Base-by-base conservation (phyloP, 2,113 vertebrate genomes). In the Spermophilus dauricus region DNA sequence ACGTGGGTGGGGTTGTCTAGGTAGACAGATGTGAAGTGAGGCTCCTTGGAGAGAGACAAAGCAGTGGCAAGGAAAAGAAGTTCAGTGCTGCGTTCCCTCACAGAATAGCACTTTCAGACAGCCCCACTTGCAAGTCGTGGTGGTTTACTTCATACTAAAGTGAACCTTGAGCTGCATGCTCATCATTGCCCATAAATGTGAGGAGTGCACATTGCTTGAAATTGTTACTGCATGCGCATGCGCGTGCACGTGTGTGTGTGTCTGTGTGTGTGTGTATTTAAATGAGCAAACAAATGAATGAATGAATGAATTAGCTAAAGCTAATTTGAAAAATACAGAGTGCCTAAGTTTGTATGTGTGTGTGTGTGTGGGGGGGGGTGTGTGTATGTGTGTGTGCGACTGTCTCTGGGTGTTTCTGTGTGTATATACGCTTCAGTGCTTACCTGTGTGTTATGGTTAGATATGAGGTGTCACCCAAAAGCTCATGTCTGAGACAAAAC, bases 1-100 rank as follows among this genome's bases (percentile, higher is more conserved):
- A 1, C 0, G 4, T 4, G 0, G 12, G 34, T 5, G 0, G 24
- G 37, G 8, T 8, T 28, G 5, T 58, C 37, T 11, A 45, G 26
- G 8, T 5, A 89, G 78, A 93, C 7, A 14, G 20, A 1, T 2
- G 0, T 45, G 70, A 34, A 5, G 16, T 2, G 16, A 73, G 24
- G 8, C 48, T 14, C 28, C 53, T 32, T 0, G 0, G 45, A 75
- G n/a, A 69, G 2, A 42, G 18, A 72, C 6, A 45, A 45, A n/a
- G 20, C 30, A 24, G 13, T 32, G 6, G 4, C 8, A 2, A 63
- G 24, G 72, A 45, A 11, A 42, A 22, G 2, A 18, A 45, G 26
- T 2, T 0, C 18, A 11, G 3, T 39, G 34, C 2, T 37, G 4
- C 0, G 0, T 37, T 14, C 63, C 53, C 3, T 5, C 9, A 5